Conservation (phyloP, 2,113 vertebrate species). For the Phylloscopus trochiloides region DNA sequence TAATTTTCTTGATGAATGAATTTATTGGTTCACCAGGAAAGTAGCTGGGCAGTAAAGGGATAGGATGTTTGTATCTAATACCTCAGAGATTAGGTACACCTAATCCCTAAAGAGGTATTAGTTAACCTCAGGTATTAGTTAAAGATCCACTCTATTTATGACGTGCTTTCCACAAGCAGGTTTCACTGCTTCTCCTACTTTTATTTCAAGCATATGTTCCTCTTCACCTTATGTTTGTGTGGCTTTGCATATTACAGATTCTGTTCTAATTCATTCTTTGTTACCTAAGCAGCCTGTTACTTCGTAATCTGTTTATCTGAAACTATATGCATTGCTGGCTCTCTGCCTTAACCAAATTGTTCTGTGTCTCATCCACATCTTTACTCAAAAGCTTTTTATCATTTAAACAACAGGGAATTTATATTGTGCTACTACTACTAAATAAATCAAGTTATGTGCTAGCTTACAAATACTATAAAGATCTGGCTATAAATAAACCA, state of each 20-base stretch:
- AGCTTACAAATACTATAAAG: background rate
- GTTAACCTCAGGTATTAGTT: background rate
- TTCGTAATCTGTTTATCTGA: background rate
- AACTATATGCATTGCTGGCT: background rate
- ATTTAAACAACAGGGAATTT: background rate
- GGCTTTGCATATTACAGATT: background rate
- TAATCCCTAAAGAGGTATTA: background rate
- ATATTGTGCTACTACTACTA: accelerated
- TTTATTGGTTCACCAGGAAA: background rate
- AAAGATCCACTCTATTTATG: background rate
- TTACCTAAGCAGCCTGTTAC: background rate
- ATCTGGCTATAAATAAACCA: background rate
- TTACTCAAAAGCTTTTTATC: background rate
- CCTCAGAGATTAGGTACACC: background rate
- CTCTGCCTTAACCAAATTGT: background rate
- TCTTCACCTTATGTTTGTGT: background rate
- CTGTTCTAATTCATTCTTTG: background rate
- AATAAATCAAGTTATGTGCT: background rate
- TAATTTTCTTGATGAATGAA: background rate
- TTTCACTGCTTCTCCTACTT: background rate
- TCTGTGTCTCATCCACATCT: background rate
- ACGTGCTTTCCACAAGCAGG: background rate
- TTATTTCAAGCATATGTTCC: background rate
- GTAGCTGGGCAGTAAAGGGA: background rate
- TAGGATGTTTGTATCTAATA: accelerated